Evolutionary conservation across 2,888 invertebrate species (phyloP).

Genomic region (Tridacna gigas): DNA sequence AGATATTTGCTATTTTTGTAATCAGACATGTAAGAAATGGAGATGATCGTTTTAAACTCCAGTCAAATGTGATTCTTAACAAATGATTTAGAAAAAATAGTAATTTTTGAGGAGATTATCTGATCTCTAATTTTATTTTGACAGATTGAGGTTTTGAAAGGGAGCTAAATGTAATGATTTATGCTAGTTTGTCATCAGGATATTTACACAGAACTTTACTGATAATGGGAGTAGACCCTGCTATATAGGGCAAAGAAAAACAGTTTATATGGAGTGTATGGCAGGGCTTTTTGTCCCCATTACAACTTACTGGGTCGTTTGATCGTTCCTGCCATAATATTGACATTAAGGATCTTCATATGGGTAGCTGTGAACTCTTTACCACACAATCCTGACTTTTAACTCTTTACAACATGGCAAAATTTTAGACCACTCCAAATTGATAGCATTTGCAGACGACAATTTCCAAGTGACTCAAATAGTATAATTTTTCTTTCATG

Average conservation of each 20-base stretch:
- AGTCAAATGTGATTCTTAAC: too few relatives aligned
- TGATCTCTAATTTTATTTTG: conserved; percentile 2
- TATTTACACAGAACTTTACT: conserved; percentile 10
- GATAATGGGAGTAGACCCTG: neutral
- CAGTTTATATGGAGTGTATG: conserved; percentile 14
- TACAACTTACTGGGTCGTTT: conserved; percentile 1
- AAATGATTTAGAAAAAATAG: too few relatives aligned
- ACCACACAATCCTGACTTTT: too few relatives aligned
- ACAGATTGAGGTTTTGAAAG: conserved; percentile 1
- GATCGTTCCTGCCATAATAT: conserved; percentile 21
- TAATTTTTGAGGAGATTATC: too few relatives aligned
- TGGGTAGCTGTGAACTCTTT: conserved; percentile 1
- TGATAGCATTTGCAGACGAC: too few relatives aligned
- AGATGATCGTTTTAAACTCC: too few relatives aligned
- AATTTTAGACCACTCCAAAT: too few relatives aligned
- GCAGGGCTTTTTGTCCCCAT: conserved; percentile 1
- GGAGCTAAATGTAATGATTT: neutral
- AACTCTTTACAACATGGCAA: too few relatives aligned
- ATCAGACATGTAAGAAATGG: too few relatives aligned
- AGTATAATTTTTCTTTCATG: too few relatives aligned
- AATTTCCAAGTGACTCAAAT: too few relatives aligned
- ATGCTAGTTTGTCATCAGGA: conserved; percentile 1
- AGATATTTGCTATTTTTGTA: too few relatives aligned
- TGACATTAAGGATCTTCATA: conserved; percentile 18
- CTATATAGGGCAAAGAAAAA: conserved; percentile 1